These are phyloP conservation scores for Chaetodon trifasciatus DNA, from an alignment of 2,797 vertebrate species.

Conservation along the genomic window DNA sequence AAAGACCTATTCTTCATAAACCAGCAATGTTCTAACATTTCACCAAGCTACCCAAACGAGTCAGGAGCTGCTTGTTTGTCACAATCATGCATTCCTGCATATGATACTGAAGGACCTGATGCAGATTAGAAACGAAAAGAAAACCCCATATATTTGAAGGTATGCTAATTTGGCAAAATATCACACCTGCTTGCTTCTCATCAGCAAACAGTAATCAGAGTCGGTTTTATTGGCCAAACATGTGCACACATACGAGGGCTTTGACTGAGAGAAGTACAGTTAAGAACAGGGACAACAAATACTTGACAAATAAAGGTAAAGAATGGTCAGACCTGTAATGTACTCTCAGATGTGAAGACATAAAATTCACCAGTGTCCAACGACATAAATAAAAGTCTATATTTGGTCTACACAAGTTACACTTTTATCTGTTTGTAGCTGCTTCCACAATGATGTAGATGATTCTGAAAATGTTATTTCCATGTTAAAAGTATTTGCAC, in stretches of 20 bases:
- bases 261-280: no score
- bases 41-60: neutral
- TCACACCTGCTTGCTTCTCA: neutral
- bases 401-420: no score
- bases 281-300: no score
- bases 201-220: neutral
- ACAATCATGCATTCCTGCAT: neutral
- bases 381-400: no score
- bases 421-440: neutral
- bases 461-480: neutral
- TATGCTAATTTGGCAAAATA: neutral
- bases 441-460: neutral
- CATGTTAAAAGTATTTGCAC: no score
- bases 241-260: no score
- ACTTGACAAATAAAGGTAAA: no score
- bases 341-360: no score
- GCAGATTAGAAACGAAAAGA: no score
- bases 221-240: no score
- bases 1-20: neutral
- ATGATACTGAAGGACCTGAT: neutral
- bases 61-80: neutral
- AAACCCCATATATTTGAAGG: neutral
- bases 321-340: no score
- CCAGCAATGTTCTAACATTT: neutral
- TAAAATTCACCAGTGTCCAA: no score